Percentiles rank a stretch among this genome's conserved stretches.
phyloP scores from a whole-genome alignment of 2,797 vertebrate genomes.

The Leptodactylus fallax region DNA sequence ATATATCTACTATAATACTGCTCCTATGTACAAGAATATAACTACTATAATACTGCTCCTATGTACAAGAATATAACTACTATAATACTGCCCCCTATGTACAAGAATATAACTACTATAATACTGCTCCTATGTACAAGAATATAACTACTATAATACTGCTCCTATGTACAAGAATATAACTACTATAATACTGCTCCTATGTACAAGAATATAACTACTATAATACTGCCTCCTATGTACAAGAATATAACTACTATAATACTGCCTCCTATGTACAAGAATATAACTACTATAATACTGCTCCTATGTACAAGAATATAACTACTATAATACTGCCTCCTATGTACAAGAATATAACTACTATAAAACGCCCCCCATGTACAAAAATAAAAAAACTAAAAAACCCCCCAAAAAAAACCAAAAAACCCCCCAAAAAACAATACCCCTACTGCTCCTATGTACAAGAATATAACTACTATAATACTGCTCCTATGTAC shows the following conservation, averaged over 20 bases:
- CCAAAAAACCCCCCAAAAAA: too few species aligned
- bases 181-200: not conserved
- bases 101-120: conserved; percentile 4
- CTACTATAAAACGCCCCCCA: not conserved
- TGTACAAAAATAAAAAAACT: not conserved
- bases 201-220: conserved; percentile 6
- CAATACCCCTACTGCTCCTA: too few species aligned
- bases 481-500: too few species aligned
- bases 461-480: too few species aligned
- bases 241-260: conserved; percentile 18
- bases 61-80: not conserved
- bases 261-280: not conserved
- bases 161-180: not conserved
- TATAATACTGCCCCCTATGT: not conserved
- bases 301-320: not conserved
- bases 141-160: conserved; percentile 3
- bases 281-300: conserved; percentile 10
- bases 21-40: not conserved
- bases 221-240: not conserved
- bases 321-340: conserved; percentile 6
- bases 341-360: conserved; percentile 1
- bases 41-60: not conserved
- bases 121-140: not conserved
- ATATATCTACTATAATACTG: not conserved
- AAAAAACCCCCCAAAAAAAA: too few species aligned